phyloP scores from a whole-genome alignment of 2,797 vertebrate species.

The Triplophysa bombifrons region DNA sequence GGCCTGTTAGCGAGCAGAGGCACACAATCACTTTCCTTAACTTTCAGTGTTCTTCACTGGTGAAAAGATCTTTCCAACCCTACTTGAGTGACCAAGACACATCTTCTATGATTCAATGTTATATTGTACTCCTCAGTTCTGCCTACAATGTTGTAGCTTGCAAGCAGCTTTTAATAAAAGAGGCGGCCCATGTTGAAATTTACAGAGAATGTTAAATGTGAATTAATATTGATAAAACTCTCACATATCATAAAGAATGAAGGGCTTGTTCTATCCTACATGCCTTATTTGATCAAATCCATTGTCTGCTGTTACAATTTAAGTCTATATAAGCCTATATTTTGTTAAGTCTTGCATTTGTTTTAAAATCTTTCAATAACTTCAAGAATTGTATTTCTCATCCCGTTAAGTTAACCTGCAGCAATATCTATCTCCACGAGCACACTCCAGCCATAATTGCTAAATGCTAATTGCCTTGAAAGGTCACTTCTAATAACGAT shows the following conservation, averaged over 20 bases:
- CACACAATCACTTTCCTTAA: background rate
- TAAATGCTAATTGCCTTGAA: background rate
- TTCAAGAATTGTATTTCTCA: too few relatives aligned
- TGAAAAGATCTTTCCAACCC: background rate
- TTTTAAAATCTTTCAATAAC: too few relatives aligned
- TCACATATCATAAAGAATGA: background rate
- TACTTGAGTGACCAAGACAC: background rate
- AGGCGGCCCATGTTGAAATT: background rate
- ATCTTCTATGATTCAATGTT: background rate
- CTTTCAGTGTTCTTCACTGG: background rate
- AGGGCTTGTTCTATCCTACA: background rate
- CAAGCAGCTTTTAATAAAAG: background rate
- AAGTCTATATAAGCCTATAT: background rate
- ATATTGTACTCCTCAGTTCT: too few relatives aligned
- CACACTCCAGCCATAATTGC: background rate
- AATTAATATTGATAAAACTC: background rate
- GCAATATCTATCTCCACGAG: background rate
- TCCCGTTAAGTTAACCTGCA: background rate
- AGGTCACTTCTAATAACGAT: slow-evolving; percentile 6
- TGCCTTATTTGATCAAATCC: background rate
- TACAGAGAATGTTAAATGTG: background rate
- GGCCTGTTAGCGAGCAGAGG: background rate
- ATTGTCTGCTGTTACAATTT: background rate
- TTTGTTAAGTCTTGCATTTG: background rate
- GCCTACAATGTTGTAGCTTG: background rate